Evolutionary conservation across 1,140 invertebrate species (phyloP), one percentile per base, ranked within the genome.

Genomic region (Chironomus tepperi): DNA sequence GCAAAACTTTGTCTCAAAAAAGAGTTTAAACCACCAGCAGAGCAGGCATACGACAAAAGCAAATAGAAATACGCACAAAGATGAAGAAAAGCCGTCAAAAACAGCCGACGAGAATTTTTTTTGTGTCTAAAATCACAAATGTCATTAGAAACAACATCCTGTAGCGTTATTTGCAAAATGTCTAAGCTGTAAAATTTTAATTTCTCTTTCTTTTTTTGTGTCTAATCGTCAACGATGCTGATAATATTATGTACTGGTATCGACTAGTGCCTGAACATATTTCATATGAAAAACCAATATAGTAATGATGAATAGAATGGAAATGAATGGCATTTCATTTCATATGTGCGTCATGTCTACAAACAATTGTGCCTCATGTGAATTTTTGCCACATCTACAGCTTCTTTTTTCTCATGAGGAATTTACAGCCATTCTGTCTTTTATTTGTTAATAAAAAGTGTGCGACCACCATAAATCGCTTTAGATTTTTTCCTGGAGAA

Each of bases 91-190:
- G 24, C 24, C 24, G 24, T 34, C 24, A n/a, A 19, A 70, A 70
- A 18, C 6, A 70, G 65, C 10, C 65, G 16, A 70, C 65, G 19
- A 9, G 1, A 18, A 70, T 18, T 12, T 12, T 70, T 18, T 12
- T 12, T 47, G 15, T 57, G 7, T 21, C 18, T 3, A 6, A 70
- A 70, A 70, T 70, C 65, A 70, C 65, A 70, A 70, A 70, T 70
- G 65, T 70, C 65, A 70, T 70, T 70, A 70, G 19, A 19, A 18
- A 18, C 24, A 70, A 70, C 65, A 70, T 70, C 65, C 65, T 70
- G 65, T 70, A 70, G 65, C 65, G 65, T 10, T 70, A 18, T 18
- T 70, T 70, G 8, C 24, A n/a, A 12, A 57, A 19, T 18, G 65
- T 70, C 65, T 70, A 57, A n/a, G 47, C 47, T 57, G 47, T 57